Evolutionary conservation across 2,888 invertebrate genomes (phyloP).

Genomic region (Macrophya annulata): DNA sequence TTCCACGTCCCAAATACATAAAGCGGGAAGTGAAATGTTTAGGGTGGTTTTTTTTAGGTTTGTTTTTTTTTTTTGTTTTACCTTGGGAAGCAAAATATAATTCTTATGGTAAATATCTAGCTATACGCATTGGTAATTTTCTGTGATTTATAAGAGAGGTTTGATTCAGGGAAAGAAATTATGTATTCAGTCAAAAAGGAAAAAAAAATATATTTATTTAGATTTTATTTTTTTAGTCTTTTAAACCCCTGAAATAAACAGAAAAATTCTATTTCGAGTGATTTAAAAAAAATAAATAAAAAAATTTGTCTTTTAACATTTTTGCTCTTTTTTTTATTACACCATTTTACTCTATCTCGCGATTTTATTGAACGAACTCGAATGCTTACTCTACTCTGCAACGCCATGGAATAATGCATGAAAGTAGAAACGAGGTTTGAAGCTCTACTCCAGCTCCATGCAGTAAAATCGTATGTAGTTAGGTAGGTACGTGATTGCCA

Average conservation of each 20-base stretch:
- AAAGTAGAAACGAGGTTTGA: slow-evolving; percentile 2
- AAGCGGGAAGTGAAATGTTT: background rate
- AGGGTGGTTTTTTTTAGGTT: background rate
- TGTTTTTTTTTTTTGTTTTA: background rate
- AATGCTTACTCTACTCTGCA: slow-evolving; percentile 3
- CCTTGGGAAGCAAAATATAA: background rate
- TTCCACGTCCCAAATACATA: background rate
- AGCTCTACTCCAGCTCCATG: background rate
- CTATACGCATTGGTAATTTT: background rate
- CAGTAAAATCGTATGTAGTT: background rate
- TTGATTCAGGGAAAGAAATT: background rate
- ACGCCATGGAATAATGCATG: slow-evolving; percentile 32
- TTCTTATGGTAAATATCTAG: background rate
- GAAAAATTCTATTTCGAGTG: background rate
- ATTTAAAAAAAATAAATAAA: no score
- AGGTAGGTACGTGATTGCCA: background rate
- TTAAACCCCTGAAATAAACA: background rate
- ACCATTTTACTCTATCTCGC: background rate
- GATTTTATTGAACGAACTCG: slow-evolving; percentile 28
- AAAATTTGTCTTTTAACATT: background rate
- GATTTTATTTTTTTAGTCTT: background rate
- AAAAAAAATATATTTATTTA: no score
- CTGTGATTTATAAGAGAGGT: background rate
- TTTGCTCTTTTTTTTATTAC: background rate
- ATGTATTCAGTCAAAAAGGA: background rate